A percentile compares a stretch with the other conserved stretches of the same genome.
Evolutionary conservation across 2,888 invertebrate species (phyloP).

Genomic region (Tetrapedia diversipes): DNA sequence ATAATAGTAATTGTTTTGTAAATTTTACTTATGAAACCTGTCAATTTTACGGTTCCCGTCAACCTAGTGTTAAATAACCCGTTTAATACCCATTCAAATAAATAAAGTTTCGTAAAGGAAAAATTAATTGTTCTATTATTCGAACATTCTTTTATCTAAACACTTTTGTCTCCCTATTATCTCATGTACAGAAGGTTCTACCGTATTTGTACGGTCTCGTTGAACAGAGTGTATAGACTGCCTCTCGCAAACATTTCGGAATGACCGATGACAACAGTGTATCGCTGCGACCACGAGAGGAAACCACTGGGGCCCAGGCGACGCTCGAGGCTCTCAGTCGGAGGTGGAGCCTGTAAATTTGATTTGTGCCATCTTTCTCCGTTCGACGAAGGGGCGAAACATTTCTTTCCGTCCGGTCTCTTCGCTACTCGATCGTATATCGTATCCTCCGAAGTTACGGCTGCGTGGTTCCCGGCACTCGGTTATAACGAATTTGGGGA

Average conservation of each 20-base stretch:
- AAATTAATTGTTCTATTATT: no score
- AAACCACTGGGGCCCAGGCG: conserved; percentile 24
- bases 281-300: conserved; percentile 38
- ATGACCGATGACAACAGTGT: conserved; percentile 18
- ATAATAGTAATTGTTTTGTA: no score
- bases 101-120: no score
- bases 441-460: conserved; percentile 65
- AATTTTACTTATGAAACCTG: no score
- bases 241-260: conserved; percentile 48
- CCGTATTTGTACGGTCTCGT: no score
- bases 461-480: conserved; percentile 61
- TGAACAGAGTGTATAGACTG: no score
- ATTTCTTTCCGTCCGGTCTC: conserved; percentile 17
- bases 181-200: no score
- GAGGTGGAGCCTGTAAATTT: conserved; percentile 62
- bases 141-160: no score
- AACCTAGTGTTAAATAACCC: no score
- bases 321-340: conserved; percentile 11
- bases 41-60: no score
- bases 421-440: conserved; percentile 41
- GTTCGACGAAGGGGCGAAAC: conserved; percentile 21
- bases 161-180: no score
- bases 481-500: conserved; percentile 68
- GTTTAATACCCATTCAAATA: no score
- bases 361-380: conserved; percentile 61